Percentiles rank a stretch among this genome's conserved stretches.
These are phyloP conservation scores for Bathybates hornii DNA, from an alignment of 2,113 vertebrate genomes.

Conservation along the genomic window DNA sequence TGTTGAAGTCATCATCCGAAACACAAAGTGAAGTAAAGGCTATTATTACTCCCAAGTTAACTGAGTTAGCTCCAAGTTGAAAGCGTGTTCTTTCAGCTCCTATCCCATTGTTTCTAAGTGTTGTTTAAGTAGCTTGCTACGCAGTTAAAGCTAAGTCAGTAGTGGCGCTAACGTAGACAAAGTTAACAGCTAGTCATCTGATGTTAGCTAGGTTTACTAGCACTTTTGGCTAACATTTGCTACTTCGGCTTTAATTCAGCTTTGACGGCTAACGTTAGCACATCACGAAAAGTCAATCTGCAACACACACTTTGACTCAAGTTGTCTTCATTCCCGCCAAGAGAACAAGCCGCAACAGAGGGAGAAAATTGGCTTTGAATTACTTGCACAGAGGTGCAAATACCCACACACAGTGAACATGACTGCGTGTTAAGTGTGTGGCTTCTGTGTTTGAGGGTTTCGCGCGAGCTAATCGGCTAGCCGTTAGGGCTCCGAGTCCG, in stretches of 20 bases:
- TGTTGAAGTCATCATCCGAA: neutral
- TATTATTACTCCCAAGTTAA: neutral
- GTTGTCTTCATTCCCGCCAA: neutral
- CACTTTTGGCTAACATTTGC: constrained; percentile 4
- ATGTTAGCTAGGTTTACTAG: constrained; percentile 21
- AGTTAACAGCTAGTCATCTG: constrained; percentile 23
- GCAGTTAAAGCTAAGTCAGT: neutral
- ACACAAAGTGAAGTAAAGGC: neutral
- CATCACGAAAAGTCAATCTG: constrained; percentile 21
- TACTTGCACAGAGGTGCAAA: neutral
- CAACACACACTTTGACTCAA: neutral
- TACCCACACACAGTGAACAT: constrained; percentile 15
- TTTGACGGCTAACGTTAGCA: constrained; percentile 9
- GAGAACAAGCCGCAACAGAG: neutral
- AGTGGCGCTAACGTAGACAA: neutral
- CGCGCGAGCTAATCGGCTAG: constrained; percentile 47
- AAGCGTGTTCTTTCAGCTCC: neutral
- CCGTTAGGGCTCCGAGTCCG: constrained; percentile 1
- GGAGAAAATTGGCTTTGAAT: neutral
- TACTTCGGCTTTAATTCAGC: constrained; percentile 4
- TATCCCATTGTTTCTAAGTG: neutral
- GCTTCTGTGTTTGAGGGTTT: constrained; percentile 26
- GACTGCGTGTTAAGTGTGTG: neutral
- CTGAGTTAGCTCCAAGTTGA: neutral
- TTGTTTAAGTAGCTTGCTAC: neutral